phyloP scores from a whole-genome alignment of 2,113 vertebrate species.

The Australoheros scitulus region DNA sequence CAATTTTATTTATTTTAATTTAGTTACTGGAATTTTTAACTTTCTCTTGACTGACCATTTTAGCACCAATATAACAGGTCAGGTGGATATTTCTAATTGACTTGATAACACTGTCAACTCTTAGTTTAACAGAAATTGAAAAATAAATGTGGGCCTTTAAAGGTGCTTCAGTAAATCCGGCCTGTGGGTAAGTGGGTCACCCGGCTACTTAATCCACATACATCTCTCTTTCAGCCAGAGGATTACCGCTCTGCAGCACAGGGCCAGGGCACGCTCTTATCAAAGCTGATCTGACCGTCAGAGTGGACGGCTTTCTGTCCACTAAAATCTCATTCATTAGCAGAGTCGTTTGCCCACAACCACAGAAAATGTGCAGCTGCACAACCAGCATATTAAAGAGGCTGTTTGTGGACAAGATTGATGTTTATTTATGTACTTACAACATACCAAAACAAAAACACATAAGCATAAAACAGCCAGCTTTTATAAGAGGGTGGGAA shows the following conservation, averaged over 20 bases:
- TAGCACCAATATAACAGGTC: not conserved
- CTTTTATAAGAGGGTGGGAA: not conserved
- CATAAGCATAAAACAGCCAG: slow-evolving; percentile 21
- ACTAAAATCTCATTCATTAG: not conserved
- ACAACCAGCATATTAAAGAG: not conserved
- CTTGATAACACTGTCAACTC: too few relatives aligned
- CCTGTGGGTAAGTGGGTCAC: not conserved
- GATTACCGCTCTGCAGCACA: slow-evolving; percentile 40
- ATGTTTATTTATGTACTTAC: slow-evolving; percentile 66
- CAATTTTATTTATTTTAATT: too few relatives aligned
- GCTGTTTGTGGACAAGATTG: slow-evolving; percentile 27
- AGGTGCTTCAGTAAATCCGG: not conserved
- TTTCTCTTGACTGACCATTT: not conserved
- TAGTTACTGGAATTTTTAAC: not conserved
- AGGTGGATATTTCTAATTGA: not conserved
- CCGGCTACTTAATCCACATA: slow-evolving; percentile 19
- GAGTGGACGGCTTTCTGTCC: not conserved
- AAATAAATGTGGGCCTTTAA: not conserved
- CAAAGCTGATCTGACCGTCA: not conserved
- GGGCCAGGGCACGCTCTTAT: not conserved
- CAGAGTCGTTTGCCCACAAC: not conserved
- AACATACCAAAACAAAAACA: slow-evolving; percentile 54
- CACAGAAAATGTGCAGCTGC: not conserved
- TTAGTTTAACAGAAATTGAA: not conserved
- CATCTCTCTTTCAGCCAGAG: slow-evolving; percentile 17